phyloP scores from a whole-genome alignment of 2,113 vertebrate species.

The Hippoglossus stenolepis region DNA sequence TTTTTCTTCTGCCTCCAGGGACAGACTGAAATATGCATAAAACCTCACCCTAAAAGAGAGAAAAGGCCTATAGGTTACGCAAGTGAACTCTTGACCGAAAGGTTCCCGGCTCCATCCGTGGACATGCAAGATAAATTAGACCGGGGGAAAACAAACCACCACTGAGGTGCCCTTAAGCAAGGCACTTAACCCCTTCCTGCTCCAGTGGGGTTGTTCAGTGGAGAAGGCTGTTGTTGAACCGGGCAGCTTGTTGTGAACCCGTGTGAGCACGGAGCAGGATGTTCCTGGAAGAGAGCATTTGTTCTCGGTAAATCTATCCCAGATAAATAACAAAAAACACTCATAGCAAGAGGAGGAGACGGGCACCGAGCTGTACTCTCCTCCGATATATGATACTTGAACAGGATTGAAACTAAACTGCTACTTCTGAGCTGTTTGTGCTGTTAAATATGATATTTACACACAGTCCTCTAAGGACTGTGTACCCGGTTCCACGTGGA shows the following conservation, averaged over 20 bases:
- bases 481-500: slow-evolving; percentile 6
- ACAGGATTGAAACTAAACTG: slow-evolving; percentile 3
- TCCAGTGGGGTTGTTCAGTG: slow-evolving; percentile 18
- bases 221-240: slow-evolving; percentile 24
- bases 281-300: slow-evolving; percentile 16
- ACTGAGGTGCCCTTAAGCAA: slow-evolving; percentile 53
- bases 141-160: slow-evolving; percentile 31
- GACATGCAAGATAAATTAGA: slow-evolving; percentile 55
- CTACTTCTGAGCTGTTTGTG: slow-evolving; percentile 2
- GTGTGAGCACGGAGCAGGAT: neutral
- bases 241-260: slow-evolving; percentile 15
- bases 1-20: slow-evolving; percentile 33
- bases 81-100: slow-evolving; percentile 33
- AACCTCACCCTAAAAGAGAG: neutral
- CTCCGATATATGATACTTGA: slow-evolving; percentile 8
- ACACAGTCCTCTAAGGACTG: neutral
- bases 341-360: neutral
- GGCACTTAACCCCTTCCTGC: slow-evolving; percentile 36
- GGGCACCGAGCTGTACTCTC: slow-evolving; percentile 1
- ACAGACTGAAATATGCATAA: slow-evolving; percentile 17
- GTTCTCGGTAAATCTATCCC: neutral
- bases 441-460: slow-evolving; percentile 29
- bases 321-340: neutral
- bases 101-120: slow-evolving; percentile 12
- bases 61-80: slow-evolving; percentile 33